Evolutionary conservation across 2,113 vertebrate genomes (phyloP).

Genomic region (Xenopus borealis): DNA sequence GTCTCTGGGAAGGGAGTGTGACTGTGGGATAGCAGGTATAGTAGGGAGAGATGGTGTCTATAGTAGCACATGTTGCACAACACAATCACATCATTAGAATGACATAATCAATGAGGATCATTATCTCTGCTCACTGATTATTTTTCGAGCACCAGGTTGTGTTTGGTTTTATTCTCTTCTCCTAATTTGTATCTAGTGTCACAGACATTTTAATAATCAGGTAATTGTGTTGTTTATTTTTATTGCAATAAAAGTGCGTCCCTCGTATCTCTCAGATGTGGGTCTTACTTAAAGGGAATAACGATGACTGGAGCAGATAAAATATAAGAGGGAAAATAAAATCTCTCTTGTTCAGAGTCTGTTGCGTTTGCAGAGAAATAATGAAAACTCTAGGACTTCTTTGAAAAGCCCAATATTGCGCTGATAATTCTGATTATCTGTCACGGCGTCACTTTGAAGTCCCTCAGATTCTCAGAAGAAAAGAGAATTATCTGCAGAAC

Average conservation of each 20-base stretch:
- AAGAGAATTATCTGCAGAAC: constrained; percentile 75
- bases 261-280: not conserved
- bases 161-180: no score
- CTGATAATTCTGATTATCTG: constrained; percentile 80
- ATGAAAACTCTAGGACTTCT: constrained; percentile 62
- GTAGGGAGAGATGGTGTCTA: no score
- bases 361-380: constrained; percentile 58
- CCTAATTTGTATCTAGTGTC: no score
- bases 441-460: constrained; percentile 75
- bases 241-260: not conserved
- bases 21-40: no score
- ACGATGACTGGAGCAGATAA: constrained; percentile 24
- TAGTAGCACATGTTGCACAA: no score
- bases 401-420: constrained; percentile 59
- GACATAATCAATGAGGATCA: no score
- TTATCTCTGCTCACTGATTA: no score
- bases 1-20: no score
- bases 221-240: constrained; percentile 7
- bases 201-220: constrained; percentile 21
- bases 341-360: constrained; percentile 45
- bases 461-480: constrained; percentile 70
- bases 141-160: no score
- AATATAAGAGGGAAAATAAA: not conserved
- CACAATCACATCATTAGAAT: no score
- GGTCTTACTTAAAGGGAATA: constrained; percentile 15